These are phyloP conservation scores for Phaethon lepturus DNA, from an alignment of 2,113 vertebrate genomes.

Conservation along the genomic window DNA sequence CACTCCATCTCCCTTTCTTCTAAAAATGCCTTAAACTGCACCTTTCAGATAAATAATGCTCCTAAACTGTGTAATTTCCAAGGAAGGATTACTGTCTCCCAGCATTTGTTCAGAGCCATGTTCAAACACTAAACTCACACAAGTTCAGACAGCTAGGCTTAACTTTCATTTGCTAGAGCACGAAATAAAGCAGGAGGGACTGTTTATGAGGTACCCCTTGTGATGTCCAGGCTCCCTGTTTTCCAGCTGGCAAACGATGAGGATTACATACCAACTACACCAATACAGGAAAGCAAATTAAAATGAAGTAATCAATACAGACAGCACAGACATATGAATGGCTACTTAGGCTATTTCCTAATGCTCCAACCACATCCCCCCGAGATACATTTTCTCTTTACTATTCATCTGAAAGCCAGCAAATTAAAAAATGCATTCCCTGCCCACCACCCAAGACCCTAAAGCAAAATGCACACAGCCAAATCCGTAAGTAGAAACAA, in stretches of 20 bases:
- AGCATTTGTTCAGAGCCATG: not conserved
- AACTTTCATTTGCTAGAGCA: not conserved
- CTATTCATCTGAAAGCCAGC: not conserved
- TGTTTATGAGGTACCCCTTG: not conserved
- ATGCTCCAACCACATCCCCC: not conserved
- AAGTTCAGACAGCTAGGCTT: not conserved
- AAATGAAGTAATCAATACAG: conserved; percentile 33
- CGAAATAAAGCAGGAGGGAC: not conserved
- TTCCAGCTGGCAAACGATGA: not conserved
- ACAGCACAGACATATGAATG: not conserved
- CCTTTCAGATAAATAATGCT: not conserved
- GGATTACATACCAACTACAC: not conserved
- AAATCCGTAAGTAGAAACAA: conserved; percentile 19
- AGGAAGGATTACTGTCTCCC: not conserved
- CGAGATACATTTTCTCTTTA: not conserved
- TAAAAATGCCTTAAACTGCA: not conserved
- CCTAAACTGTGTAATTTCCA: not conserved
- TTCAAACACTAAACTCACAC: not conserved
- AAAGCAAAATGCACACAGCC: not conserved
- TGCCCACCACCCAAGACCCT: not conserved
- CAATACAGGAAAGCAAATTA: conserved; percentile 4
- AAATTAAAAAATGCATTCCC: conserved; percentile 29
- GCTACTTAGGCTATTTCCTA: conserved; percentile 22
- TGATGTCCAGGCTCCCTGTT: not conserved
- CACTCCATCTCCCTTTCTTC: not conserved